Evolutionary conservation across 2,888 invertebrate genomes (phyloP).

Genomic region (Thereva nobilitata): DNA sequence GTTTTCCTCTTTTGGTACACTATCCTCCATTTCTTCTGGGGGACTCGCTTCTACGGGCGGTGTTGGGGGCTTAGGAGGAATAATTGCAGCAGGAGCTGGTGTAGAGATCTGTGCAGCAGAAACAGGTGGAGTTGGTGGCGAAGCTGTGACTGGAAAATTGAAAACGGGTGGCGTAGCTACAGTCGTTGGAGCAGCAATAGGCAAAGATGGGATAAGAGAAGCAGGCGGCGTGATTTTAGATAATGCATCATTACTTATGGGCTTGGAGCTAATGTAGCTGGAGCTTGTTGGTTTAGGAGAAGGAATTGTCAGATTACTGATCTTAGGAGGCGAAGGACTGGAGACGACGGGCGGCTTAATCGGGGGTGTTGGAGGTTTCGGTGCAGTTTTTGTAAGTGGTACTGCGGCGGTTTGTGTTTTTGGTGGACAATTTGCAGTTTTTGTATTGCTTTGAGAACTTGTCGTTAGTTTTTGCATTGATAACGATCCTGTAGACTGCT

Average conservation of each 20-base stretch:
- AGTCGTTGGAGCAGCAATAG: too few relatives aligned
- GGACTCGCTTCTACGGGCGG: not conserved
- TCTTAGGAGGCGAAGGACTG: constrained; percentile 10
- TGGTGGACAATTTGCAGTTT: constrained; percentile 44
- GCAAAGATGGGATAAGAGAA: too few relatives aligned
- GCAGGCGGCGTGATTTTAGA: too few relatives aligned
- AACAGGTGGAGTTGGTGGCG: constrained; percentile 45
- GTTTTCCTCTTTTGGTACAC: not conserved
- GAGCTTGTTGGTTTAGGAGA: constrained; percentile 12
- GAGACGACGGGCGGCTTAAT: not conserved
- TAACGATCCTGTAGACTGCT: not conserved
- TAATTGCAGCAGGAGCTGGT: constrained; percentile 30
- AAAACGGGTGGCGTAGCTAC: constrained; percentile 35
- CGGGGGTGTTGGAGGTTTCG: constrained; percentile 34
- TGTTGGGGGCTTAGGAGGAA: constrained; percentile 12
- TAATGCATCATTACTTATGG: constrained; percentile 31
- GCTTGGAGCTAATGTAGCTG: constrained; percentile 9
- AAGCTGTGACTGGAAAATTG: constrained; percentile 37
- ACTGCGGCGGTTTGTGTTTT: constrained; percentile 45
- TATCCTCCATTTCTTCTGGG: not conserved
- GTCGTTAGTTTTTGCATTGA: not conserved
- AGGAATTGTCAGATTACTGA: constrained; percentile 1
- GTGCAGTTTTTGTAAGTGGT: constrained; percentile 45
- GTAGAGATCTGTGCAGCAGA: constrained; percentile 43
- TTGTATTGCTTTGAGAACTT: constrained; percentile 2